phyloP scores from a whole-genome alignment of 1,140 invertebrate genomes.

The Drosophila mojavensis region DNA sequence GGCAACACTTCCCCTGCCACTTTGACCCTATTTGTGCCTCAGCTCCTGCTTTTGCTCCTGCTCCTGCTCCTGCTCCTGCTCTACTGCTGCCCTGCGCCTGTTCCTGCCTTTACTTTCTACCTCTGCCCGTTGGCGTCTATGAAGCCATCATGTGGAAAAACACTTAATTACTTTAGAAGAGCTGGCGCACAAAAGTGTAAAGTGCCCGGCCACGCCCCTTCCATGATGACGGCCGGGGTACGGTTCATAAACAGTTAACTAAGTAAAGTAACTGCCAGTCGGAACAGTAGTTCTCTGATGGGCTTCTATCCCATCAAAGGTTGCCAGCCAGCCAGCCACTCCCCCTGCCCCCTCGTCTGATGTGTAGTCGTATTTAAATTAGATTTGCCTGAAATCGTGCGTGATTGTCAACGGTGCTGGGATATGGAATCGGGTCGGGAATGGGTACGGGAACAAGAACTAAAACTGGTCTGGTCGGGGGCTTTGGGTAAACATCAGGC shows the following conservation, averaged over 20 bases:
- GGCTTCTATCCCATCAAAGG: constrained; percentile 62
- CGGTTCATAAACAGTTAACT: constrained; percentile 79
- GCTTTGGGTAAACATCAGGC: constrained; percentile 61
- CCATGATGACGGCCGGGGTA: constrained; percentile 8
- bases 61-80: background rate
- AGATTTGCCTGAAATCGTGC: constrained; percentile 81
- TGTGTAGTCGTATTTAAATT: constrained; percentile 82
- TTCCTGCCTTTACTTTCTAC: constrained; percentile 18
- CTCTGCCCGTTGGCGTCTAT: constrained; percentile 53
- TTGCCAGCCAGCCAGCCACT: constrained; percentile 27
- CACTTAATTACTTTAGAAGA: constrained; percentile 82
- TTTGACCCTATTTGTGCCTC: constrained; percentile 14
- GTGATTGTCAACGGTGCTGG: constrained; percentile 68
- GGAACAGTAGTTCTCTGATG: constrained; percentile 28
- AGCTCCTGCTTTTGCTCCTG: background rate
- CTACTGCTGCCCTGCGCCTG: background rate
- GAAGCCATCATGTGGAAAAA: constrained; percentile 82
- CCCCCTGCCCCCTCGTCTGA: constrained; percentile 21
- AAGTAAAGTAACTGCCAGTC: constrained; percentile 70
- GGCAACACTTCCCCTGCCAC: constrained; percentile 41
- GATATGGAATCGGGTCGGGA: constrained; percentile 8
- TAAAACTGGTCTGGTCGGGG: background rate
- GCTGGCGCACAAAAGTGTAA: constrained; percentile 78
- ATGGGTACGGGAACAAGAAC: constrained; percentile 1
- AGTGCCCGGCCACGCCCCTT: constrained; percentile 69